Base-by-base conservation (phyloP, 2,888 invertebrate species). In the Brenthis daphne region DNA sequence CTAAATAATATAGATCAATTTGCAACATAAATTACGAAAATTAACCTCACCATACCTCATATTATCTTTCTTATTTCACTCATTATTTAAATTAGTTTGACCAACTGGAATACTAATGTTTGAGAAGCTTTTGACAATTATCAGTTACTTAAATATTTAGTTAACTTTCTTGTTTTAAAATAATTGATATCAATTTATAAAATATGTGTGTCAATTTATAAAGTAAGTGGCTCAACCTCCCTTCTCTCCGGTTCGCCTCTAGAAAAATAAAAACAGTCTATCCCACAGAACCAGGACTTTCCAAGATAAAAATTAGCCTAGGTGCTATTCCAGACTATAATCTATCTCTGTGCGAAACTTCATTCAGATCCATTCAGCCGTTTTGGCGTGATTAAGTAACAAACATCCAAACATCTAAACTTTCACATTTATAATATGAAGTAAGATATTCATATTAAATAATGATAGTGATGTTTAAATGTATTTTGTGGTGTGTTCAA, bases 81-180 rank as follows among this genome's bases (percentile, higher is more conserved):
- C 57, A 65, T 71, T 68, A 68, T 64, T 58, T 65, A 65, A 71
- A 68, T 65, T 54, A 48, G 57, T 64, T 57, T 65, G 65, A 68
- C 65, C 63, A 61, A 68, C 37, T 57, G 60, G n/a, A 29, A 43
- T 50, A 54, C 53, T 63, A 57, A 70, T 70, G 57, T 65, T 8
- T 29, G 70, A 71, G 65, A 68, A 63, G 43, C 13, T 65, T 61
- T 47, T 48, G 16, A 24, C 11, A 24, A 16, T 20, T 16, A 20
- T 16, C 14, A 29, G 6, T 37, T 43, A 57, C 43, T 16, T 57
- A 8, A 16, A 6, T 11, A 12, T n/a, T 14, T 33, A 37, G n/a
- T 16, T 16, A 57, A 29, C 20, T 57, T 43, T 3, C 37, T 37
- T 37, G 6, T 37, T 37, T 37, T 6, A 37, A 37, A 57, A 3